Evolutionary conservation across 2,888 invertebrate genomes (phyloP).

Genomic region (Lasioglossum leucozonium): DNA sequence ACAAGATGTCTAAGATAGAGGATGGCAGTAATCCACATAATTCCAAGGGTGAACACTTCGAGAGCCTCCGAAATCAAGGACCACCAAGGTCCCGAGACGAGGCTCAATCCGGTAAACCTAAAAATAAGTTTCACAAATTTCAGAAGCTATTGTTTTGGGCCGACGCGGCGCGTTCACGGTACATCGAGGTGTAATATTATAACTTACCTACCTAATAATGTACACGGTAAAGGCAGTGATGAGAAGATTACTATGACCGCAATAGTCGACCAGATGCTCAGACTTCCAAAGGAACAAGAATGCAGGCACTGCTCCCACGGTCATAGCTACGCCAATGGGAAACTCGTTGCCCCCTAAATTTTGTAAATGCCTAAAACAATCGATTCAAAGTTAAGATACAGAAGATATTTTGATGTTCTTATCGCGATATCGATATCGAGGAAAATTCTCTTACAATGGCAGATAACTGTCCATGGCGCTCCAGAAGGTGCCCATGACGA

Average conservation of each 20-base stretch:
- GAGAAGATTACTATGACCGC: constrained; percentile 93
- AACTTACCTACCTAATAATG: constrained; percentile 88
- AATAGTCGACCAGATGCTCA: constrained; percentile 93
- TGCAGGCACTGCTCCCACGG: constrained; percentile 89
- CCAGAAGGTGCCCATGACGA: constrained; percentile 91
- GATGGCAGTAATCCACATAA: constrained; percentile 92
- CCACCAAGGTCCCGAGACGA: constrained; percentile 86
- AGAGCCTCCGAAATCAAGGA: constrained; percentile 90
- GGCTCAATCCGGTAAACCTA: constrained; percentile 79
- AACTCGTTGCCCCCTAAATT: constrained; percentile 86
- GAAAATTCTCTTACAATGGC: constrained; percentile 87
- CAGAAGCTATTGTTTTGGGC: neutral
- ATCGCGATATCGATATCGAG: no score
- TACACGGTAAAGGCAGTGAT: constrained; percentile 93
- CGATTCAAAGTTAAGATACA: neutral
- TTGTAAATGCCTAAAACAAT: constrained; percentile 86
- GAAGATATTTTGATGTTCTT: neutral
- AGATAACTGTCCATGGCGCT: constrained; percentile 92
- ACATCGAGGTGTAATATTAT: neutral
- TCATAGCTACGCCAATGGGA: constrained; percentile 88
- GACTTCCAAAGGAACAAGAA: constrained; percentile 91
- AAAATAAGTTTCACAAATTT: neutral
- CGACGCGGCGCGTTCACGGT: neutral
- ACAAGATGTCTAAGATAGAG: constrained; percentile 93
- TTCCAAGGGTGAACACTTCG: constrained; percentile 91